Conservation (phyloP, 2,797 vertebrate genomes). For the Hafferia zeledoni region DNA sequence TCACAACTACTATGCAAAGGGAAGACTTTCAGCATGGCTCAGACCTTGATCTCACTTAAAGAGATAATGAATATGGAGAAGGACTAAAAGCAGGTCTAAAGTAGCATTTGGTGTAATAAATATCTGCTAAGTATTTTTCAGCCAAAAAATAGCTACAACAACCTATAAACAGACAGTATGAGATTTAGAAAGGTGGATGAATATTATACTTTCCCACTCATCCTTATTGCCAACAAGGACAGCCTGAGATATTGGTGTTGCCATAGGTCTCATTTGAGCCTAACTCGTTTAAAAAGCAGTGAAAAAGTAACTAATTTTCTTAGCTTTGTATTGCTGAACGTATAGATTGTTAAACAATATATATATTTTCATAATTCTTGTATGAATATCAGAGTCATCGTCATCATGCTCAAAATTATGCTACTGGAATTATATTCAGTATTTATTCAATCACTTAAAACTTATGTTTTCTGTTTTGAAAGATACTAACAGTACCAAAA, state of each 20-base stretch:
- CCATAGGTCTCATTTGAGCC: background rate
- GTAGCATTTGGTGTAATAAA: background rate
- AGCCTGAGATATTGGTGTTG: background rate
- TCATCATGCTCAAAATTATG: background rate
- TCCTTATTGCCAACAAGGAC: background rate
- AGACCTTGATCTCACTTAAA: background rate
- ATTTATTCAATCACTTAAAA: background rate
- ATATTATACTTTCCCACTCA: background rate
- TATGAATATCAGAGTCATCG: background rate
- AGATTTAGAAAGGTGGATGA: background rate
- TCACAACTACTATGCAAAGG: background rate
- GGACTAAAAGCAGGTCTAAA: background rate
- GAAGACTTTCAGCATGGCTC: background rate
- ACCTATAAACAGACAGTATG: background rate
- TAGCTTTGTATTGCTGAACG: background rate
- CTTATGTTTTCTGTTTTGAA: background rate
- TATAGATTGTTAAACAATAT: background rate
- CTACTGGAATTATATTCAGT: background rate
- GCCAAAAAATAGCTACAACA: background rate
- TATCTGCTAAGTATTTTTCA: background rate
- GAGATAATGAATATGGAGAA: background rate
- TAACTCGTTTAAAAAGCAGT: background rate
- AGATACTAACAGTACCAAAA: background rate
- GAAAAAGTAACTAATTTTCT: background rate
- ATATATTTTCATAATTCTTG: background rate